Conservation (phyloP, 2,113 vertebrate genomes). For the Hepsetus odoe region DNA sequence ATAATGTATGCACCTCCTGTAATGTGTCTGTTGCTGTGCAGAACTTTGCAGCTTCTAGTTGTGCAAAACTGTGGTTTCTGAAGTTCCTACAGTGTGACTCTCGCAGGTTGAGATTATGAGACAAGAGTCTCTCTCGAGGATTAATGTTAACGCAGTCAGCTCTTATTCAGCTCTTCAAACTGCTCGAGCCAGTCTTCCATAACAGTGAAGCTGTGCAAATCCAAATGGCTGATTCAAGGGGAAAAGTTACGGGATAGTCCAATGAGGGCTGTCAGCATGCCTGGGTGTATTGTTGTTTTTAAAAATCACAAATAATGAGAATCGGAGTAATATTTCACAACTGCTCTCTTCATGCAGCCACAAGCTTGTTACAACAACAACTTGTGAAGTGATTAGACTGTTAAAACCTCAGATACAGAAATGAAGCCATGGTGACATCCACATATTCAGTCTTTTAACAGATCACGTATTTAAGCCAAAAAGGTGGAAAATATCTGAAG, state of each 20-base stretch:
- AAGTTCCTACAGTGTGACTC: background rate
- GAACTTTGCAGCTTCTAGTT: background rate
- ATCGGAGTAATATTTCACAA: background rate
- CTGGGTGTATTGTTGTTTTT: background rate
- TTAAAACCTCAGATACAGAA: no score
- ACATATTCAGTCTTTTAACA: no score
- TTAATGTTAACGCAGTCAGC: background rate
- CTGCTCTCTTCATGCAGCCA: background rate
- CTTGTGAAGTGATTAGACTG: no score
- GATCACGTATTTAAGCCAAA: background rate
- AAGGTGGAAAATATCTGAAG: background rate
- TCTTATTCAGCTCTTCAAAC: background rate
- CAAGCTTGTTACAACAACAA: no score
- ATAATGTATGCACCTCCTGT: background rate
- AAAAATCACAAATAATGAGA: background rate
- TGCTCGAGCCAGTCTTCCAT: background rate
- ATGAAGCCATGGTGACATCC: no score
- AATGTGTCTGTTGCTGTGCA: no score
- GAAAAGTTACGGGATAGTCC: background rate
- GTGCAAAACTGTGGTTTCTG: background rate
- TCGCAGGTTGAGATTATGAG: background rate
- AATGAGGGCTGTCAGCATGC: background rate
- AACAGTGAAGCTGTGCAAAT: background rate
- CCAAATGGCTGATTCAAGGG: background rate
- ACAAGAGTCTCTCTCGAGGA: background rate